A percentile compares a stretch with the other conserved stretches of the same genome.
These are phyloP conservation scores for Hirudinaria manillensis DNA, from an alignment of 2,888 invertebrate species.

Conservation along the genomic window DNA sequence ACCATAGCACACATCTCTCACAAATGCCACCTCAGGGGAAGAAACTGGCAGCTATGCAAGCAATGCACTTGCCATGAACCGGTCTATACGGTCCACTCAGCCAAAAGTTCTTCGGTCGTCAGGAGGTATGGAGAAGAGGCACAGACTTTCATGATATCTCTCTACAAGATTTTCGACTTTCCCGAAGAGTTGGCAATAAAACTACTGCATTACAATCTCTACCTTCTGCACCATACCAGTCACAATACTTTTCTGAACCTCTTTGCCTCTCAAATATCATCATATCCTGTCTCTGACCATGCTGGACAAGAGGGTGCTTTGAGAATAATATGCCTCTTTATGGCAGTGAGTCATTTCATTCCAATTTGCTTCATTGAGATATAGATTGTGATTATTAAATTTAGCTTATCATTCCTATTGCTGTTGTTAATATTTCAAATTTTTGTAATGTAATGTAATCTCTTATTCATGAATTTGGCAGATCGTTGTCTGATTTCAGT, in stretches of 20 bases:
- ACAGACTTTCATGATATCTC: not conserved
- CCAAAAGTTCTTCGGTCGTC: not conserved
- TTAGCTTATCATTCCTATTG: not conserved
- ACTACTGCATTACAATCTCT: conserved; percentile 9
- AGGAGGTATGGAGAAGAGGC: not conserved
- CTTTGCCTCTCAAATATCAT: conserved; percentile 10
- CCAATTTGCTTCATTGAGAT: too few species aligned
- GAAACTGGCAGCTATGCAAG: not conserved
- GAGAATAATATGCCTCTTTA: not conserved
- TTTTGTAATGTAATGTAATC: too few species aligned
- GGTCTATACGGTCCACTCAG: not conserved
- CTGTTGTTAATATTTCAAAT: not conserved
- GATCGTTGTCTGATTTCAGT: too few species aligned
- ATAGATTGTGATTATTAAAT: too few species aligned
- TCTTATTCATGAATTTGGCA: too few species aligned
- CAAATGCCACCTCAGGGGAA: not conserved
- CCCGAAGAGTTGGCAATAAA: conserved; percentile 11
- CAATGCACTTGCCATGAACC: not conserved
- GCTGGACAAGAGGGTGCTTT: not conserved
- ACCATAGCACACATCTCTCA: too few species aligned
- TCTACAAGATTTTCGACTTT: conserved; percentile 13
- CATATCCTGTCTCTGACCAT: not conserved
- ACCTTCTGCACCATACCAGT: not conserved
- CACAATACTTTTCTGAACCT: not conserved
- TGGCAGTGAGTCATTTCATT: not conserved